These are phyloP conservation scores for Tenthredo amoena DNA, from an alignment of 2,888 invertebrate species.

Conservation along the genomic window DNA sequence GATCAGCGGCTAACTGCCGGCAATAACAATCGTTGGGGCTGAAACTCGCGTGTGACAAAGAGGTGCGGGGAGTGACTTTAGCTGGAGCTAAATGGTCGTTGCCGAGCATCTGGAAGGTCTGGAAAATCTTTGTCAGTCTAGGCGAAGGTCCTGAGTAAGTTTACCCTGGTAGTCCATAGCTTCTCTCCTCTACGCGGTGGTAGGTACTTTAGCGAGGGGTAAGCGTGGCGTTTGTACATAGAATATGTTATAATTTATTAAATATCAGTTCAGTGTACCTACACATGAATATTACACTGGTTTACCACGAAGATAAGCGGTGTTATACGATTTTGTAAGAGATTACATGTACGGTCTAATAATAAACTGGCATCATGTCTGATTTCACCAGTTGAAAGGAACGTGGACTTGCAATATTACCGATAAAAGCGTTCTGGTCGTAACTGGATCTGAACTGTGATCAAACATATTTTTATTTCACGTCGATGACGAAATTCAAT, in stretches of 20 bases:
- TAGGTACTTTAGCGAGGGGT: neutral
- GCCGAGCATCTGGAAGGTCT: conserved; percentile 39
- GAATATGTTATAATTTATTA: neutral
- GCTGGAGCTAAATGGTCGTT: conserved; percentile 31
- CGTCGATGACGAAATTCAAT: conserved; percentile 38
- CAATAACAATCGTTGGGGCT: conserved; percentile 45
- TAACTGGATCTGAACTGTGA: conserved; percentile 42
- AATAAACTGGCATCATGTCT: neutral
- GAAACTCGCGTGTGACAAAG: conserved; percentile 48
- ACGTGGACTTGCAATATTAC: neutral
- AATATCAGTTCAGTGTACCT: neutral
- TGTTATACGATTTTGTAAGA: neutral
- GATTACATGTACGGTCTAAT: neutral
- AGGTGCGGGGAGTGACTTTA: conserved; percentile 33
- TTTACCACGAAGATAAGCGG: neutral
- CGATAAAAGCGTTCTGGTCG: conserved; percentile 31
- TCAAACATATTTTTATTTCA: conserved; percentile 43
- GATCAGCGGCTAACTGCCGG: conserved; percentile 51
- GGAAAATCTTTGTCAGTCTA: conserved; percentile 34
- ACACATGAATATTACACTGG: neutral
- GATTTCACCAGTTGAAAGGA: conserved; percentile 4
- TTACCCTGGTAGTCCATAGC: conserved; percentile 10
- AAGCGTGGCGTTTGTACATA: neutral
- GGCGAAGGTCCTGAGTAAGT: conserved; percentile 20
- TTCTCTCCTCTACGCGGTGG: neutral